Base-by-base conservation (phyloP, 2,888 invertebrate genomes). In the Coenonympha glycerion region DNA sequence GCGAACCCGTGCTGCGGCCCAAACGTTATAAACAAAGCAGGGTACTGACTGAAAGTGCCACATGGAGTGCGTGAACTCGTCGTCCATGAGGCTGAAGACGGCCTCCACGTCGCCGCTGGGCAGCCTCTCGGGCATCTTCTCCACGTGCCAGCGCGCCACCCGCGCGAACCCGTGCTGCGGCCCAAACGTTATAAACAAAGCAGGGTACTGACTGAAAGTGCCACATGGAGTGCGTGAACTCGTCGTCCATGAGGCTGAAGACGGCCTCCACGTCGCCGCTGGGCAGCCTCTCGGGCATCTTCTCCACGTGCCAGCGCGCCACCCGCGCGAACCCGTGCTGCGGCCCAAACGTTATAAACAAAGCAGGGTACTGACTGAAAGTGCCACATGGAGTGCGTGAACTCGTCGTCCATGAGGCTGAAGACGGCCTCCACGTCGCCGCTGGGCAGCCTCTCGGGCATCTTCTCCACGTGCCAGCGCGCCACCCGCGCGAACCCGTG, bases 1-100 rank as follows among this genome's bases (percentile, higher is more conserved):
- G 97, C 97, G 89, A 98, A 98, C 49, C 98, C 98, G 87, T 98
- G 98, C 72, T 97, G 96, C 3, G 98, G 97, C 3, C 98, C 97
- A 84, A 93, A 94, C 57, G 93, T n/a, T n/a, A n/a, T n/a, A n/a
- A n/a, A n/a, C n/a, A n/a, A n/a, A n/a, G n/a, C n/a, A n/a, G n/a
- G n/a, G n/a, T 50, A 89, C 92, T 89, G 79, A 95, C 92, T 93
- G 93, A 83, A 94, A 95, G 79, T 96, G 95, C 97, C 97, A 98
- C 92, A 97, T 95, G 61, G 95, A 93, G 55, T 95, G 89, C 15
- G 97, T 96, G 76, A 95, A 95, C 70, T 97, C 97, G 71, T 92
- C 95, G 78, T 98, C 97, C 91, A 94, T 93, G 64, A 98, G 90
- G 40, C 94, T 94, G 87, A 98, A 95, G 68, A 96, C 91, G 2